Percentiles rank a stretch among this genome's conserved stretches.
Evolutionary conservation across 2,888 invertebrate genomes (phyloP).

Genomic region (Gnatocerus cornutus): DNA sequence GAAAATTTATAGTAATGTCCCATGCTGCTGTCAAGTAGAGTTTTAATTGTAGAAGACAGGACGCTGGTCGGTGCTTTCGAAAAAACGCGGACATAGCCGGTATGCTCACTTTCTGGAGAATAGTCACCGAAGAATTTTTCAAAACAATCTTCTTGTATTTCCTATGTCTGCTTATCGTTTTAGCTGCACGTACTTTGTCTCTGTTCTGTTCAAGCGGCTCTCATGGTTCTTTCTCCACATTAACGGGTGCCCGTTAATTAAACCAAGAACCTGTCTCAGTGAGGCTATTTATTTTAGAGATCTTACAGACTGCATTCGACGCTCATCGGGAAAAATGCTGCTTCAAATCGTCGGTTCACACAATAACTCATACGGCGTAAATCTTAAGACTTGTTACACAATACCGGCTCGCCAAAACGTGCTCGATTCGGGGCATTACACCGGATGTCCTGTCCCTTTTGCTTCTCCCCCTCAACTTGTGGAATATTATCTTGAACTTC

Average conservation of each 20-base stretch:
- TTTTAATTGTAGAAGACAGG: constrained; percentile 42
- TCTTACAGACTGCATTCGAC: constrained; percentile 57
- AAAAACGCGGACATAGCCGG: constrained; percentile 4
- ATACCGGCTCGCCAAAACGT: constrained; percentile 42
- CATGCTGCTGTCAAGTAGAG: constrained; percentile 12
- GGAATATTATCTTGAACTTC: constrained; percentile 66
- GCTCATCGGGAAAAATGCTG: constrained; percentile 46
- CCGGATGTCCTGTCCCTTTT: constrained; percentile 67
- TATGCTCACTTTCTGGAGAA: constrained; percentile 13
- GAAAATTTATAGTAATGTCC: constrained; percentile 38
- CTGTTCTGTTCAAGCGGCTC: constrained; percentile 45
- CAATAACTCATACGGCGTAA: constrained; percentile 28
- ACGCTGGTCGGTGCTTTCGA: constrained; percentile 5
- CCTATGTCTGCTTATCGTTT: constrained; percentile 59
- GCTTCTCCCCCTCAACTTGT: constrained; percentile 64
- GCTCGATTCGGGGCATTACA: constrained; percentile 58
- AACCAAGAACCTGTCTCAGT: constrained; percentile 63
- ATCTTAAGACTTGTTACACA: constrained; percentile 44
- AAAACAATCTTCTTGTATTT: constrained; percentile 50
- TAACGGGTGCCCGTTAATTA: constrained; percentile 67
- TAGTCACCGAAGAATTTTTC: constrained; percentile 45
- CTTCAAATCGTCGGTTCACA: constrained; percentile 36
- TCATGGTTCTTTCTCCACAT: constrained; percentile 55
- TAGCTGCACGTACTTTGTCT: constrained; percentile 54
- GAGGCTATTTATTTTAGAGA: constrained; percentile 63